These are phyloP conservation scores for Chrosomus eos DNA, from an alignment of 2,797 vertebrate species.

Conservation along the genomic window DNA sequence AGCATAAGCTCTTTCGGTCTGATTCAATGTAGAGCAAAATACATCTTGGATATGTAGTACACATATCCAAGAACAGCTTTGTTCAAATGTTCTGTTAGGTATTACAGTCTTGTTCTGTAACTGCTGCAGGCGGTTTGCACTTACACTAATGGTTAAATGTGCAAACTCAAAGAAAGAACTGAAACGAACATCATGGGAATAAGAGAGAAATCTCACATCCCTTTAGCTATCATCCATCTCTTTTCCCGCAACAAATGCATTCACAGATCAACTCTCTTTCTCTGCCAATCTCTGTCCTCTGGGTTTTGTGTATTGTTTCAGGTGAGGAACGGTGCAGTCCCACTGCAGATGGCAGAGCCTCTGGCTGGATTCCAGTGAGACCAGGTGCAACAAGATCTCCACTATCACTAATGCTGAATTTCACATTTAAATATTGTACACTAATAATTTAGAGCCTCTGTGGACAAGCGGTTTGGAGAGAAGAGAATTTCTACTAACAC, in stretches of 20 bases:
- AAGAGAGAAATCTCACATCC: not conserved
- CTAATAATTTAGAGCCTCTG: not conserved
- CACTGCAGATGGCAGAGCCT: not conserved
- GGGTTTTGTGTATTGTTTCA: not conserved
- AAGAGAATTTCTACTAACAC: not conserved
- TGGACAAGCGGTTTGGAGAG: not conserved
- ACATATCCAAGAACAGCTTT: not conserved
- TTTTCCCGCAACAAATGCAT: conserved; percentile 19
- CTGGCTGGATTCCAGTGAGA: conserved; percentile 25
- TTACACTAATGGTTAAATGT: not conserved
- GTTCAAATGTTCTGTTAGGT: not conserved
- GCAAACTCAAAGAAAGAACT: not conserved
- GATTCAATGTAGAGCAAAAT: not conserved
- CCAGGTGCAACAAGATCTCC: not conserved
- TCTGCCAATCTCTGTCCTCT: not conserved
- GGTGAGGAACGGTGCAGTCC: not conserved
- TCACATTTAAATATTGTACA: not conserved
- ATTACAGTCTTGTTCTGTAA: not conserved
- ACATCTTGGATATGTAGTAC: not conserved
- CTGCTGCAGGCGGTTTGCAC: not conserved
- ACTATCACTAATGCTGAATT: not conserved
- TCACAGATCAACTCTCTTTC: not conserved
- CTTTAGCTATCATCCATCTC: not conserved
- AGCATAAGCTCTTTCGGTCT: not conserved
- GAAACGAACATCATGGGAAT: conserved; percentile 1